phyloP scores from a whole-genome alignment of 2,888 invertebrate genomes.

The Spicauda simplicius region DNA sequence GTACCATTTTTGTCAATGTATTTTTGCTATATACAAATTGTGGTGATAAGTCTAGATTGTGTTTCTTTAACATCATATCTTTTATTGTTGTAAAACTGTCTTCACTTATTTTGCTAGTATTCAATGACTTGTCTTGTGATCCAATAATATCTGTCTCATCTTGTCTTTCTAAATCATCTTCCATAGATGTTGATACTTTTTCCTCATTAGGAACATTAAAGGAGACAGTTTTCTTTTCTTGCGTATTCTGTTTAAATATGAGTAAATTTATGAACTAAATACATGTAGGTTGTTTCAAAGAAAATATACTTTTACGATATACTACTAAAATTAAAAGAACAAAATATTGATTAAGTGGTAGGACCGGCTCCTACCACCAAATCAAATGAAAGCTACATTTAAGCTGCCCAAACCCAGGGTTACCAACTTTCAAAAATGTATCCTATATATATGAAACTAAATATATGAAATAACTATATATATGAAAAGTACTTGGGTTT shows the following conservation, averaged over 20 bases:
- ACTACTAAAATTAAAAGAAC: too few relatives aligned
- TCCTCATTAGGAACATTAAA: slow-evolving; percentile 25
- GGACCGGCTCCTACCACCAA: too few relatives aligned
- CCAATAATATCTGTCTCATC: slow-evolving; percentile 15
- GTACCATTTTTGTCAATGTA: slow-evolving; percentile 51
- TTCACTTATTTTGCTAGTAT: slow-evolving; percentile 50
- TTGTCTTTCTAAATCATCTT: slow-evolving; percentile 2
- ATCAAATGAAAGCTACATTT: too few relatives aligned
- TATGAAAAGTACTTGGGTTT: slow-evolving; percentile 49
- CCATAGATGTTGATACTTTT: neutral
- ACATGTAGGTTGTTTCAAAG: neutral
- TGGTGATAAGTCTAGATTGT: slow-evolving; percentile 69
- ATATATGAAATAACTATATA: too few relatives aligned
- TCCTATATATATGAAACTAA: too few relatives aligned
- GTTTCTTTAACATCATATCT: slow-evolving; percentile 66
- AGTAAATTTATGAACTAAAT: neutral
- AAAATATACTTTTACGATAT: too few relatives aligned
- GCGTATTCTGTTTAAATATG: slow-evolving; percentile 11
- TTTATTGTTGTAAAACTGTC: slow-evolving; percentile 61
- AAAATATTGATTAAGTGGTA: too few relatives aligned
- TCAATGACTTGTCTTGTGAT: slow-evolving; percentile 19
- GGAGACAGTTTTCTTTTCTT: slow-evolving; percentile 32
- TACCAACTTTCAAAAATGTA: too few relatives aligned
- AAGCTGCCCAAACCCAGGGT: too few relatives aligned
- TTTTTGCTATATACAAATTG: slow-evolving; percentile 70